A percentile compares a stretch with the other conserved stretches of the same genome.
phyloP scores from a whole-genome alignment of 2,113 vertebrate genomes.

The Neotragus pygmaeus region DNA sequence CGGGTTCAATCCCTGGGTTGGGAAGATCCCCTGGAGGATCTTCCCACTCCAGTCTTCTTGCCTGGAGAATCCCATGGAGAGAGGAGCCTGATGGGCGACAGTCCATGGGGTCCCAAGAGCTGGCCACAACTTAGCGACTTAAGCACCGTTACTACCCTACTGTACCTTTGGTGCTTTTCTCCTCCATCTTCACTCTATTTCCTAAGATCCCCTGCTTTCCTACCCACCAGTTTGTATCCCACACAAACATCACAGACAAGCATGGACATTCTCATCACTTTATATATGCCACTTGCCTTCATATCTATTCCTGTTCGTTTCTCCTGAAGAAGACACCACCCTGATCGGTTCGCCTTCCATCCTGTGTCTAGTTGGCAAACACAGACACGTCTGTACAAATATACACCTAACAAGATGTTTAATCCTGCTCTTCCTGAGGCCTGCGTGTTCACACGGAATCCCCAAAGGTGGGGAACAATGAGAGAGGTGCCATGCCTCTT shows the following conservation, averaged over 20 bases:
- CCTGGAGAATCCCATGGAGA: background rate
- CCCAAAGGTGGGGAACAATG: background rate
- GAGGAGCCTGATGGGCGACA: background rate
- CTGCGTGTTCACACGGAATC: background rate
- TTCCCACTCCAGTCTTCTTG: background rate
- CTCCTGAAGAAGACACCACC: background rate
- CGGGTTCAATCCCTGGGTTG: background rate
- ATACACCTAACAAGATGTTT: fast-evolving
- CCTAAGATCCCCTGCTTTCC: background rate
- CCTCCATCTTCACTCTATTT: background rate
- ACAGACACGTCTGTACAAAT: background rate
- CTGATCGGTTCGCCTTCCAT: too few relatives aligned
- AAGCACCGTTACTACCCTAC: background rate
- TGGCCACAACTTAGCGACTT: background rate
- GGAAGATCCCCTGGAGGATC: background rate
- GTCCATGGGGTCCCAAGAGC: background rate
- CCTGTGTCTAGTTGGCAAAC: background rate
- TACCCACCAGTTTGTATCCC: background rate
- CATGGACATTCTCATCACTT: background rate
- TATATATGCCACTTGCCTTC: background rate
- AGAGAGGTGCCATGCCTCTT: background rate
- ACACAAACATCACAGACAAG: background rate
- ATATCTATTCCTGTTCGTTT: background rate
- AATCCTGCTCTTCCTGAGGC: background rate
- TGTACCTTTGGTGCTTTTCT: background rate